These are phyloP conservation scores for Xerus inauris DNA, from an alignment of 2,113 vertebrate genomes.

Conservation along the genomic window DNA sequence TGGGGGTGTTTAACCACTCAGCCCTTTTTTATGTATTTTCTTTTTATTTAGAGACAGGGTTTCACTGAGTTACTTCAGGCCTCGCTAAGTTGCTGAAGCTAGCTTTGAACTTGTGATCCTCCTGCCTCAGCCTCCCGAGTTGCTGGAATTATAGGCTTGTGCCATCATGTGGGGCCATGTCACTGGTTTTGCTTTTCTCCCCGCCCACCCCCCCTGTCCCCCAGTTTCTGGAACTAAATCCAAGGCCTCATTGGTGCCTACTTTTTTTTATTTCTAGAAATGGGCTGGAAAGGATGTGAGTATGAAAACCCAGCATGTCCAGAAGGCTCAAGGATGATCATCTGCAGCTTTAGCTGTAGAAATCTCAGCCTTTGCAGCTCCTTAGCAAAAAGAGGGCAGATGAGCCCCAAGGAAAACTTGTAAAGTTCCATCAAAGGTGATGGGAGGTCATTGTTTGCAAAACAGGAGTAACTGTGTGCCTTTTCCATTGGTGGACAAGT, in stretches of 20 bases:
- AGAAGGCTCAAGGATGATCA: neutral
- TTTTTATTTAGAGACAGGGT: too few relatives aligned
- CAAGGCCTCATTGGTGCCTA: neutral
- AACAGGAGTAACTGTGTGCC: neutral
- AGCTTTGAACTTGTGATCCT: too few relatives aligned
- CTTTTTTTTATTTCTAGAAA: slow-evolving; percentile 12
- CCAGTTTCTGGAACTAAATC: neutral
- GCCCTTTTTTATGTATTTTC: too few relatives aligned
- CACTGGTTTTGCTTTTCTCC: too few relatives aligned
- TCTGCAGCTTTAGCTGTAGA: neutral
- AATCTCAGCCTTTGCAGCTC: neutral
- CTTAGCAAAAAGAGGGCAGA: neutral
- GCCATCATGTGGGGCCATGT: too few relatives aligned
- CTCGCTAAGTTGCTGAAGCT: too few relatives aligned
- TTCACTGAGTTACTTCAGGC: too few relatives aligned
- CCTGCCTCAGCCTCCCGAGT: too few relatives aligned
- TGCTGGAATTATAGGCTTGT: too few relatives aligned
- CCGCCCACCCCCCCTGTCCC: too few relatives aligned
- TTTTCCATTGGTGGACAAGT: neutral
- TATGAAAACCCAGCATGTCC: neutral
- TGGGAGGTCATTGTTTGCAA: neutral
- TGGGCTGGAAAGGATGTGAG: neutral
- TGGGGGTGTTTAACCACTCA: too few relatives aligned
- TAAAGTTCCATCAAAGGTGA: neutral
- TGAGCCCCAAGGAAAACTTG: neutral